Conservation (phyloP, 2,797 vertebrate species). For the Semotilus atromaculatus region DNA sequence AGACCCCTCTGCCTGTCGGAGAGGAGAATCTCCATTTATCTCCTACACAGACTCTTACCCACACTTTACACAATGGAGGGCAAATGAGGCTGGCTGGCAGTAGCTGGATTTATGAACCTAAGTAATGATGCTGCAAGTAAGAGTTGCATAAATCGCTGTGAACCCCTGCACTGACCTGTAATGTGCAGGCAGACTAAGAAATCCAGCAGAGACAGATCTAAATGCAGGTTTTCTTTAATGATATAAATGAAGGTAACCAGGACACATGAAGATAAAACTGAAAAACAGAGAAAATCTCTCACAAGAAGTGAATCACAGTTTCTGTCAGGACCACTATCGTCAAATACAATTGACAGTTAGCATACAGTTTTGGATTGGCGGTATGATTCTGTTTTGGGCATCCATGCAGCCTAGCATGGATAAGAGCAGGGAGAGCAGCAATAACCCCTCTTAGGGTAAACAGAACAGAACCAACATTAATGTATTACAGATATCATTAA, state of each 20-base stretch:
- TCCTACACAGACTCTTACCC: conserved; percentile 1
- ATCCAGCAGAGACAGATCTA: not conserved
- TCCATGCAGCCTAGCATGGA: no score
- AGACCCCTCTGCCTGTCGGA: conserved; percentile 24
- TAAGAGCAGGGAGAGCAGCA: no score
- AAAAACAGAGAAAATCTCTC: not conserved
- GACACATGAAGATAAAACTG: not conserved
- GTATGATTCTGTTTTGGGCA: no score
- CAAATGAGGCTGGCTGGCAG: conserved; percentile 6
- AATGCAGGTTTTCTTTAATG: not conserved
- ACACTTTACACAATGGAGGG: conserved; percentile 25
- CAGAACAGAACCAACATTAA: no score
- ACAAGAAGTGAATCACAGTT: no score
- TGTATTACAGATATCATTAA: no score
- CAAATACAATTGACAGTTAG: no score
- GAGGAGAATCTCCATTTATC: conserved; percentile 25
- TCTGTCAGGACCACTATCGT: no score
- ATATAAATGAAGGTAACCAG: not conserved
- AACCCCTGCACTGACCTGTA: not conserved
- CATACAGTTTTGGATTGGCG: no score
- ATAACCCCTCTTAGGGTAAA: no score
- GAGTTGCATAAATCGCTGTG: conserved; percentile 5
- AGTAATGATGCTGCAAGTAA: conserved; percentile 27
- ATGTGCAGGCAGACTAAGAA: not conserved
- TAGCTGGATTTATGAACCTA: conserved; percentile 21